Evolutionary conservation across 2,797 vertebrate species (phyloP).

Genomic region (Ibycter americanus): DNA sequence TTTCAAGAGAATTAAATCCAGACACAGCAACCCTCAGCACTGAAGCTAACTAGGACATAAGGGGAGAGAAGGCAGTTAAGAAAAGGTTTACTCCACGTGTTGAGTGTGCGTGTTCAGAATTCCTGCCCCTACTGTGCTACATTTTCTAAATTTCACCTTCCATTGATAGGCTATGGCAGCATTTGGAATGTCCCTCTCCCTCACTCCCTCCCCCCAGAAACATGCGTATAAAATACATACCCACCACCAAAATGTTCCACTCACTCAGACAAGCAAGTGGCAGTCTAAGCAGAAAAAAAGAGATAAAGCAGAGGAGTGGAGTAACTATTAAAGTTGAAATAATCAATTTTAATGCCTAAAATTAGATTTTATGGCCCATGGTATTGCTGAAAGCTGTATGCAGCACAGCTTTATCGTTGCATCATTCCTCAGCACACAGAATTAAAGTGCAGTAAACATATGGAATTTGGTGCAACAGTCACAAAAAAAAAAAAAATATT

Average conservation of each 20-base stretch:
- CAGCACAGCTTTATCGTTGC: not conserved
- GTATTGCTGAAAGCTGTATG: not conserved
- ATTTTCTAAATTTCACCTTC: not conserved
- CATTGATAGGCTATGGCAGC: not conserved
- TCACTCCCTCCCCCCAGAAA: not conserved
- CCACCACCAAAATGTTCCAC: not conserved
- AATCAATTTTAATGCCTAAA: constrained; percentile 41
- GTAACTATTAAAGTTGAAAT: constrained; percentile 10
- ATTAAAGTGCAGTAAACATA: not conserved
- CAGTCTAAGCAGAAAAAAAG: not conserved
- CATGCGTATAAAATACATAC: not conserved
- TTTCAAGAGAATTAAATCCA: not conserved
- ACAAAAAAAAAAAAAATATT: not conserved
- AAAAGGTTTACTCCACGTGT: not conserved
- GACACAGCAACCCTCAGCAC: not conserved
- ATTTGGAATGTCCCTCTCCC: not conserved
- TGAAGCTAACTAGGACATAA: not conserved
- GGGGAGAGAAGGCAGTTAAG: not conserved
- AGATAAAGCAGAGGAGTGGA: not conserved
- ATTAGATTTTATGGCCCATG: constrained; percentile 10
- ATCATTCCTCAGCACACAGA: constrained; percentile 10
- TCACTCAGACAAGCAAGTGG: not conserved
- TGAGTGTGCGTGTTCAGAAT: not conserved
- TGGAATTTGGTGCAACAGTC: not conserved
- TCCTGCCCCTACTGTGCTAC: fast-evolving